phyloP scores from a whole-genome alignment of 2,113 vertebrate species.

The Cyprinodon tularosa region DNA sequence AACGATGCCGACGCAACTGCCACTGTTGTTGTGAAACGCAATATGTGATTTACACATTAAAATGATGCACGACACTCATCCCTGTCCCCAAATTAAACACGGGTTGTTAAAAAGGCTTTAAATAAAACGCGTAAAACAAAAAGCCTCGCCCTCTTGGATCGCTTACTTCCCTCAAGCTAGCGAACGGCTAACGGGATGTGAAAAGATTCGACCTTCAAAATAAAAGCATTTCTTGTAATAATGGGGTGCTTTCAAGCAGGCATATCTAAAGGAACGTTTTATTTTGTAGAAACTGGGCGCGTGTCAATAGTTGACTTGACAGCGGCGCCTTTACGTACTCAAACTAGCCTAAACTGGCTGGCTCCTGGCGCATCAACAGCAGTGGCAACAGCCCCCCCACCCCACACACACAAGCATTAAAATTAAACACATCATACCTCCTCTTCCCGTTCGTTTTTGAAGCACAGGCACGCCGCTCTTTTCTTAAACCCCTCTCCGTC shows the following conservation, averaged over 20 bases:
- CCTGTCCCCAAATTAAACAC: not conserved
- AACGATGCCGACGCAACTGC: not conserved
- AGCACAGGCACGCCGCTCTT: constrained; percentile 94
- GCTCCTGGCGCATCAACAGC: constrained; percentile 55
- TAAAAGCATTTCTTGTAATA: constrained; percentile 15
- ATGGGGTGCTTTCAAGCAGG: fast-evolving
- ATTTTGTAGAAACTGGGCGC: constrained; percentile 23
- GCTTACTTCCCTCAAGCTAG: constrained; percentile 23
- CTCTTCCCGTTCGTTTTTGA: constrained; percentile 94
- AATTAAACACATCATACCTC: constrained; percentile 81
- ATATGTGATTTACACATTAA: not conserved
- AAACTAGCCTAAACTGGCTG: constrained; percentile 81
- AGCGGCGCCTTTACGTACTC: constrained; percentile 24
- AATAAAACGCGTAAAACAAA: constrained; percentile 21
- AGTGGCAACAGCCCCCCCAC: constrained; percentile 1
- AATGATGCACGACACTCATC: not conserved
- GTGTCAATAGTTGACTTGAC: constrained; percentile 1
- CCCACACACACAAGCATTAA: not conserved
- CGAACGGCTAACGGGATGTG: not conserved
- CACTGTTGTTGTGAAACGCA: not conserved
- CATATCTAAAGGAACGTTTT: not conserved
- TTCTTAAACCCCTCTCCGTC: constrained; percentile 97
- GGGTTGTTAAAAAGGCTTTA: not conserved
- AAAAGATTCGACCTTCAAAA: not conserved
- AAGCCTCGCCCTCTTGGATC: constrained; percentile 59